phyloP scores from a whole-genome alignment of 2,797 vertebrate genomes.

The Vireo griseus region DNA sequence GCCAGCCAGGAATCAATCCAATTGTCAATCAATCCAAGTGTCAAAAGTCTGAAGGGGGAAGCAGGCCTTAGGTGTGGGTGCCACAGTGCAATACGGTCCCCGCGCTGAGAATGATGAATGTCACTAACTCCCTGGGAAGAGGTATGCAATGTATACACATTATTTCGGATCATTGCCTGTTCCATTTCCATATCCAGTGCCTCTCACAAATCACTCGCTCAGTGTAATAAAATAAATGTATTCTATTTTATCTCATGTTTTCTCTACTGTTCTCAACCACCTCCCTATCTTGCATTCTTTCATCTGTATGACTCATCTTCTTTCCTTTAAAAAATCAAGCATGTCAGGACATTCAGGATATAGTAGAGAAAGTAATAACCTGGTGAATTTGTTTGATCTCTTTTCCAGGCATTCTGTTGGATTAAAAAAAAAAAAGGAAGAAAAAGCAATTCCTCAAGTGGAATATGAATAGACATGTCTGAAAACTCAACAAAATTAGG shows the following conservation, averaged over 20 bases:
- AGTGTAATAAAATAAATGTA: not conserved
- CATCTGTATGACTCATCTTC: not conserved
- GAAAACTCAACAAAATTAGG: not conserved
- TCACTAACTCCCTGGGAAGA: not conserved
- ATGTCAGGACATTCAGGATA: not conserved
- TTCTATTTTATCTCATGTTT: conserved; percentile 1
- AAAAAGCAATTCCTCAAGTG: not conserved
- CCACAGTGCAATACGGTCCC: not conserved
- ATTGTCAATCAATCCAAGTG: not conserved
- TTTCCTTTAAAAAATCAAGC: not conserved
- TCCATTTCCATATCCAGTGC: not conserved
- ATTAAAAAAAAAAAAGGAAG: not conserved
- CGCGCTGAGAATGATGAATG: not conserved
- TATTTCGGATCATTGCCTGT: not conserved
- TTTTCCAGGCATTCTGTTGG: not conserved
- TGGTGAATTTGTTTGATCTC: not conserved
- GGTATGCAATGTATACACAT: not conserved
- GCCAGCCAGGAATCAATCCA: not conserved
- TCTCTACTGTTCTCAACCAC: not conserved
- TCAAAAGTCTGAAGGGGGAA: not conserved
- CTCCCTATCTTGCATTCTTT: conserved; percentile 15
- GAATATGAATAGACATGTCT: not conserved
- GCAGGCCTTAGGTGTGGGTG: not conserved
- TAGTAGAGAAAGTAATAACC: not conserved
- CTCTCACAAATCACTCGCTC: not conserved